Base-by-base conservation (phyloP, 1,140 invertebrate genomes). In the Chrysoperla carnea region DNA sequence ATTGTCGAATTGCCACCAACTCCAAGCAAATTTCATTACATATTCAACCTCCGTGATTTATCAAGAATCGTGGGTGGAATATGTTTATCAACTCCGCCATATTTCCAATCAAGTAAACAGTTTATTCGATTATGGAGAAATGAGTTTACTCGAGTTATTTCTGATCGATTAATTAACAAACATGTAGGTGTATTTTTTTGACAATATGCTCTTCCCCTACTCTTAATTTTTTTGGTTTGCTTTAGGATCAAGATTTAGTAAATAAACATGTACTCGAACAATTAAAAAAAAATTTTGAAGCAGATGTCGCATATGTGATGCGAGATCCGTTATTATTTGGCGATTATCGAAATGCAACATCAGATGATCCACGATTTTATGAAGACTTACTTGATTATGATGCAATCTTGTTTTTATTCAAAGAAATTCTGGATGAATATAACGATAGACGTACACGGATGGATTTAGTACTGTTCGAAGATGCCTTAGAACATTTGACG, bases 21-120 rank as follows among this genome's bases (percentile, higher is more conserved):
- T 0, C 90, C 90, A 5, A 81, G 79, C 5, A 92, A 88, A 59
- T 93, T 93, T 63, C 88, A 93, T 60, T 93, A 93, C 60, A 86
- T 91, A 45, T 94, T 92, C 62, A 93, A 92, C 59, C 71, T 93
- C 60, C 72, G 87, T 46, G 89, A 94, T 67, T 62, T 94, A 38
- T 89, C 85, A 1, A 72, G 84, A 39, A 77, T 92, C 23, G 77
- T 75, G 45, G 75, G 75, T 33, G 88, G 88, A 4, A 54, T 94
- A 45, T 76, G 81, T 42, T 69, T 85, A 41, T 85, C 81, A 15
- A 69, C 75, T 37, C 74, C 81, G 0, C 61, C 64, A 28, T 69
- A 72, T 49, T 84, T 80, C 58, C 64, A 67, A n/a, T 69, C 65
- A 29, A 56, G 68, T 8, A 69, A 77, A n/a, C 75, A 82, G 33